Percentiles rank a stretch among this genome's conserved stretches.
These are phyloP conservation scores for Sinopyrophorus schimmeli DNA, from an alignment of 2,888 invertebrate species.

Conservation along the genomic window DNA sequence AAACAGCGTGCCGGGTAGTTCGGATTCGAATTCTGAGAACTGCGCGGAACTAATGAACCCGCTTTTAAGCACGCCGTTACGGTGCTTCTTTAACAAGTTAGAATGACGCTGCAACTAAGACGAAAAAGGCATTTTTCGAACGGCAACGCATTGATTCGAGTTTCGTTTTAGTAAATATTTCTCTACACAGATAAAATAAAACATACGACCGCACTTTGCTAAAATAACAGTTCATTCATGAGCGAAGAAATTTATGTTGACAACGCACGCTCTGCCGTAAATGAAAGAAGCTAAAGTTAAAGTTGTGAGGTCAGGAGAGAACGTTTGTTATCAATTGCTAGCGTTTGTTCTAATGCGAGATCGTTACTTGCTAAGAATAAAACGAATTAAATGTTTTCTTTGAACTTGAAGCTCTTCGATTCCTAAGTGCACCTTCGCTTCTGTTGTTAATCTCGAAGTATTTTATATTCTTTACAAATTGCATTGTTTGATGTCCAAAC, in stretches of 20 bases:
- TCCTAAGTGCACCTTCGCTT: too few species aligned
- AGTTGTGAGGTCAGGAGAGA: constrained; percentile 32
- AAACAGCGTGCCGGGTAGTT: constrained; percentile 41
- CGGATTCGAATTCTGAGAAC: constrained; percentile 38
- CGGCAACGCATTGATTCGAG: constrained; percentile 22
- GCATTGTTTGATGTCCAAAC: too few species aligned
- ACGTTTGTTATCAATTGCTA: constrained; percentile 31
- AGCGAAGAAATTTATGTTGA: constrained; percentile 38
- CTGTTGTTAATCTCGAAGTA: too few species aligned
- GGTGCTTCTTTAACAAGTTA: constrained; percentile 16
- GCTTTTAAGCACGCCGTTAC: constrained; percentile 21
- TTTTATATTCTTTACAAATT: too few species aligned
- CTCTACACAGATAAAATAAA: constrained; percentile 30
- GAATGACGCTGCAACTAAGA: constrained; percentile 14
- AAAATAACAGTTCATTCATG: constrained; percentile 40
- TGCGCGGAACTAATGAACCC: constrained; percentile 35
- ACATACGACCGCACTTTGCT: constrained; percentile 33
- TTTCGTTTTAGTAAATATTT: constrained; percentile 27
- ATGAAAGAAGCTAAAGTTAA: constrained; percentile 34
- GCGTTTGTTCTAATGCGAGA: constrained; percentile 22
- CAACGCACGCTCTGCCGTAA: constrained; percentile 37
- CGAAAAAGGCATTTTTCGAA: constrained; percentile 11
- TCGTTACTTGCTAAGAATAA: too few species aligned
- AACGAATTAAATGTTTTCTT: too few species aligned
- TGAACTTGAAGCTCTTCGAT: too few species aligned